Base-by-base conservation (phyloP, 35 echinoderm and acorn worm species). In the Lytechinus pictus region DNA sequence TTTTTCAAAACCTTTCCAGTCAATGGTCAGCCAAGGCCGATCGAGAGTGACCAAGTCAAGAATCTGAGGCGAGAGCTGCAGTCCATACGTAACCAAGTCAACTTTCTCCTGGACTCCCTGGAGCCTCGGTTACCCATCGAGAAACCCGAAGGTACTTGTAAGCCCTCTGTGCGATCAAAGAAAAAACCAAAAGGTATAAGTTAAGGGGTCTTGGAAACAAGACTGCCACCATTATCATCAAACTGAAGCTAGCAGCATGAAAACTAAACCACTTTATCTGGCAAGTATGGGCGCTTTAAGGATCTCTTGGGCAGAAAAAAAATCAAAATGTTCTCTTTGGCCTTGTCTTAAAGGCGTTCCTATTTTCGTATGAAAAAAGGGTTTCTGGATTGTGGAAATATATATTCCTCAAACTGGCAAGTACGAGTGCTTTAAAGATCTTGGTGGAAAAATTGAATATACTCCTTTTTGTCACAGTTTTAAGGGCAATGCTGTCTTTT, bases 21-120 rank as follows among this genome's bases (percentile, higher is more conserved):
- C 55, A 98, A 99, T 95, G 98, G 98, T 92, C 98, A 98, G 94
- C 98, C 98, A 27, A 89, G 95, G 72, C 98, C 98, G 9, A 94
- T 99, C 55, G 97, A 99, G 92, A 96, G 98, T 96, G 98, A 99
- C 94, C 98, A 99, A 86, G 96, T 99, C 1, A 99, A 99, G 21
- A 95, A 99, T 94, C 52, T 99, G 95, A 91, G 97, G 27, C 95
- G 61, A 94, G 97, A 99, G 92, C 95, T 98, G 52, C 95, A 96
- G 3, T 72, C 89, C 28, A 97, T 99, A 28, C 94, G 98, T 9
- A 98, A 99, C 71, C 96, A 97, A 87, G 97, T 99, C 27, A 96
- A 96, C 29, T 94, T 94, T n/a, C 58, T 99, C 14, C 86, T 99
- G 96, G 98, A 99, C 66, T 94, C 93, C 5, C 91, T 99, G 95